phyloP scores from a whole-genome alignment of 2,888 invertebrate genomes.

The Agonum fuliginosum region DNA sequence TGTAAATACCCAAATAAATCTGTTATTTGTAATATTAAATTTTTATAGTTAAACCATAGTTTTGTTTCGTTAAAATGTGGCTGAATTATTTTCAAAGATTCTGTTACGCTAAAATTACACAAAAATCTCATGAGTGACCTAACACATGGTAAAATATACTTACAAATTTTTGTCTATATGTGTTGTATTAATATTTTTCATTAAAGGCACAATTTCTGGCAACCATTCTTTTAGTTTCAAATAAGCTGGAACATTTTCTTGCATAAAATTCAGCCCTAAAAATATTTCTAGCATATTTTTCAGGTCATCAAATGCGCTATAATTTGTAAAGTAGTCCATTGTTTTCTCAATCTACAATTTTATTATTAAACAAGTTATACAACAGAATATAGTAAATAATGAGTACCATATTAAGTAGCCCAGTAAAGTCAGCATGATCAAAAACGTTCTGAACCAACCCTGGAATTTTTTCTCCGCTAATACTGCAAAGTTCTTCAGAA shows the following conservation, averaged over 20 bases:
- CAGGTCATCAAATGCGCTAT: conserved; percentile 72
- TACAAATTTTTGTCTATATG: conserved; percentile 71
- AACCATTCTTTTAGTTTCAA: conserved; percentile 49
- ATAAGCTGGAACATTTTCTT: conserved; percentile 74
- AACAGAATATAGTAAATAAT: too few species aligned
- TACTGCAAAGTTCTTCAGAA: conserved; percentile 72
- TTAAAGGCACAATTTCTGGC: conserved; percentile 52
- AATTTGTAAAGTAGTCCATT: conserved; percentile 74
- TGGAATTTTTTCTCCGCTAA: conserved; percentile 71
- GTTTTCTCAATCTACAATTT: conserved; percentile 72
- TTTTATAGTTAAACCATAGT: conserved; percentile 20
- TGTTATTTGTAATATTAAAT: conserved; percentile 16
- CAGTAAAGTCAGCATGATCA: conserved; percentile 74
- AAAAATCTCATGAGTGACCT: neutral
- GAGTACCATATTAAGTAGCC: conserved; percentile 75
- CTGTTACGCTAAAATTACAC: conserved; percentile 34
- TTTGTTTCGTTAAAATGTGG: conserved; percentile 23
- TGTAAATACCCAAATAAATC: conserved; percentile 18
- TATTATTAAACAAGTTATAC: neutral
- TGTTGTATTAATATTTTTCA: conserved; percentile 64
- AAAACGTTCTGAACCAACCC: conserved; percentile 72
- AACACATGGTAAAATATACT: conserved; percentile 65
- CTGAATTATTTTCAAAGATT: conserved; percentile 46
- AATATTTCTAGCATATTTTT: conserved; percentile 73
- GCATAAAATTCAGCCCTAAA: conserved; percentile 71